Conservation (phyloP, 2,113 vertebrate genomes). For the Channa argus region DNA sequence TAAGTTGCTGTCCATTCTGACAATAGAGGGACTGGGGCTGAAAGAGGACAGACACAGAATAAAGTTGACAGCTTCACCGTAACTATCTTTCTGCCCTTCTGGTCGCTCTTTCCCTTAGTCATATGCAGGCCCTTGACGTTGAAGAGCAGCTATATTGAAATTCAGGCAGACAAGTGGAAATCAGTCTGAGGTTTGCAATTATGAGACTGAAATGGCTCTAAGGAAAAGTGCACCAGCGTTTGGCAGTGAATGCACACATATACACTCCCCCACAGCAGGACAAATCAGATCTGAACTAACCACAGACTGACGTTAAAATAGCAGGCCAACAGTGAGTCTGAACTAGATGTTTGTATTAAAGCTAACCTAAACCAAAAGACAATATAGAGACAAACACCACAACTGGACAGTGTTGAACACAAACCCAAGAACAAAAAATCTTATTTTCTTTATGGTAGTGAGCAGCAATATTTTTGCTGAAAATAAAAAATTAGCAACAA, state of each 20-base stretch:
- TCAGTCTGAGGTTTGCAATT: constrained; percentile 47
- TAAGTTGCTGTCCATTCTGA: background rate
- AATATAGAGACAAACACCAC: too few relatives aligned
- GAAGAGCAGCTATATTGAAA: constrained; percentile 47
- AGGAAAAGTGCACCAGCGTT: background rate
- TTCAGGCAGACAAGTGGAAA: constrained; percentile 48
- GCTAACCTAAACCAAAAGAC: too few relatives aligned
- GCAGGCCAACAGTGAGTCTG: too few relatives aligned
- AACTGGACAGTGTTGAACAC: too few relatives aligned
- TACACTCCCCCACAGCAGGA: background rate
- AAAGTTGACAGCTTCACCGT: background rate
- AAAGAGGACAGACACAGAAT: constrained; percentile 13
- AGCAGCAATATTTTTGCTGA: too few relatives aligned
- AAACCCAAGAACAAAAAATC: too few relatives aligned
- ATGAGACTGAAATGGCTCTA: constrained; percentile 16
- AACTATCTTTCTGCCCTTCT: background rate
- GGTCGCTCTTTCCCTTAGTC: background rate
- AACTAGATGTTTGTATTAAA: too few relatives aligned
- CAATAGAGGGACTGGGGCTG: background rate
- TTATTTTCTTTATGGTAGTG: too few relatives aligned
- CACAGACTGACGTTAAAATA: too few relatives aligned
- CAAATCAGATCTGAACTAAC: too few relatives aligned
- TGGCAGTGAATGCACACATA: background rate
- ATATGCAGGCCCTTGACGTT: constrained; percentile 26
- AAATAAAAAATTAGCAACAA: too few relatives aligned